These are phyloP conservation scores for Nyctibius grandis DNA, from an alignment of 2,797 vertebrate species.

Conservation along the genomic window DNA sequence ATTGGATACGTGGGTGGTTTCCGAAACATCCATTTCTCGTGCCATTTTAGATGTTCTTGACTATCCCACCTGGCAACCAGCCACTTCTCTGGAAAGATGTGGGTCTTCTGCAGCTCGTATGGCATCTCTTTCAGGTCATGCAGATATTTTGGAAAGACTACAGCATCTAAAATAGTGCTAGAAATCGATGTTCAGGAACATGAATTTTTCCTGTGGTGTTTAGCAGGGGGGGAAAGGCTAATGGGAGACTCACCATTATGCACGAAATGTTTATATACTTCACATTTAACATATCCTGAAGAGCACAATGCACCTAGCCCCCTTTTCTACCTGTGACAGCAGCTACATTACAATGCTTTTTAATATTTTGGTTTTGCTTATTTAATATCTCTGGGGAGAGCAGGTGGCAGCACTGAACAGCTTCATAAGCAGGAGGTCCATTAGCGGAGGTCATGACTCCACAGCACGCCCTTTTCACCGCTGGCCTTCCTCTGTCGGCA, in stretches of 20 bases:
- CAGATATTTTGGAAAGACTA: background rate
- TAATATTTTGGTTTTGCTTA: background rate
- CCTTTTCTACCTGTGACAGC: background rate
- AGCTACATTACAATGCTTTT: background rate
- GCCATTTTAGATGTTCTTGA: background rate
- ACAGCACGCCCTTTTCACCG: background rate
- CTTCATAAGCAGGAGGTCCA: background rate
- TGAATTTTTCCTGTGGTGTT: background rate
- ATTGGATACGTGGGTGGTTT: fast-evolving
- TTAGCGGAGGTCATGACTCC: background rate
- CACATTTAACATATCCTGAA: background rate
- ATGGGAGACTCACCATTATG: background rate
- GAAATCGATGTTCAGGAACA: background rate
- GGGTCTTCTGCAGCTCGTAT: background rate
- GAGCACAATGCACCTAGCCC: background rate
- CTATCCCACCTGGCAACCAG: background rate
- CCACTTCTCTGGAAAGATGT: background rate
- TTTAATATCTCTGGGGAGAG: background rate
- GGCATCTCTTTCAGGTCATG: background rate
- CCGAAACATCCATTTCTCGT: background rate
- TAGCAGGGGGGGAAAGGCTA: background rate
- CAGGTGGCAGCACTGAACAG: background rate
- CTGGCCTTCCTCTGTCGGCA: background rate
- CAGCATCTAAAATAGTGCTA: background rate
- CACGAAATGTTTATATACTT: fast-evolving